Evolutionary conservation across 2,888 invertebrate genomes (phyloP).

Genomic region (Amaurobius ferox): DNA sequence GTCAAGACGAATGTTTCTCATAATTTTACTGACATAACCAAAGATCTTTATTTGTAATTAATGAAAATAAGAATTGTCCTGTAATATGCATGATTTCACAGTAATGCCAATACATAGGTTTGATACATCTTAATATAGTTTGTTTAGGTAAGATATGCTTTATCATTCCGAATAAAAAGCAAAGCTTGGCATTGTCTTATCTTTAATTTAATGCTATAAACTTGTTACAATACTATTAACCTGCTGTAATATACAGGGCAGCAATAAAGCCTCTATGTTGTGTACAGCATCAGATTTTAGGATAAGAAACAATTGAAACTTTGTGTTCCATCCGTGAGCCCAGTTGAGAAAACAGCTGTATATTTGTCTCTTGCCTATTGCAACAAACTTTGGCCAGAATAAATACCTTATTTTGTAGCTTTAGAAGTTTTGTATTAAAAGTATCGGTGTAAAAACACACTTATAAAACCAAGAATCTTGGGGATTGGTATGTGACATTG

Average conservation of each 20-base stretch:
- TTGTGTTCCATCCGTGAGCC: slow-evolving; percentile 68
- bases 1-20: slow-evolving; percentile 41
- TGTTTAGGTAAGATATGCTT: slow-evolving; percentile 55
- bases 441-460: slow-evolving; percentile 49
- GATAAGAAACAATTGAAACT: slow-evolving; percentile 49
- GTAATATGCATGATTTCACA: slow-evolving; percentile 45
- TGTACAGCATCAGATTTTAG: slow-evolving; percentile 67
- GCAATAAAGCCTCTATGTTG: slow-evolving; percentile 59
- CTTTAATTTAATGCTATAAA: slow-evolving; percentile 60
- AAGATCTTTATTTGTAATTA: slow-evolving; percentile 20
- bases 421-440: slow-evolving; percentile 68
- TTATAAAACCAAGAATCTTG: slow-evolving; percentile 62
- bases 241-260: slow-evolving; percentile 61
- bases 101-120: slow-evolving; percentile 42
- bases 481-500: slow-evolving; percentile 68
- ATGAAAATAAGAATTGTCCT: slow-evolving; percentile 26
- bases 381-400: slow-evolving; percentile 51
- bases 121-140: slow-evolving; percentile 39
- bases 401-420: slow-evolving; percentile 68
- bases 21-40: slow-evolving; percentile 43
- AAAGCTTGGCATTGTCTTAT: slow-evolving; percentile 41
- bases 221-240: slow-evolving; percentile 61
- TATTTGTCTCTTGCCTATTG: slow-evolving; percentile 62
- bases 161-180: slow-evolving; percentile 36
- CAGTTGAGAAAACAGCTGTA: slow-evolving; percentile 71